Percentiles rank a stretch among this genome's conserved stretches.
phyloP scores from a whole-genome alignment of 2,113 vertebrate species.

The Tonatia bakeri region DNA sequence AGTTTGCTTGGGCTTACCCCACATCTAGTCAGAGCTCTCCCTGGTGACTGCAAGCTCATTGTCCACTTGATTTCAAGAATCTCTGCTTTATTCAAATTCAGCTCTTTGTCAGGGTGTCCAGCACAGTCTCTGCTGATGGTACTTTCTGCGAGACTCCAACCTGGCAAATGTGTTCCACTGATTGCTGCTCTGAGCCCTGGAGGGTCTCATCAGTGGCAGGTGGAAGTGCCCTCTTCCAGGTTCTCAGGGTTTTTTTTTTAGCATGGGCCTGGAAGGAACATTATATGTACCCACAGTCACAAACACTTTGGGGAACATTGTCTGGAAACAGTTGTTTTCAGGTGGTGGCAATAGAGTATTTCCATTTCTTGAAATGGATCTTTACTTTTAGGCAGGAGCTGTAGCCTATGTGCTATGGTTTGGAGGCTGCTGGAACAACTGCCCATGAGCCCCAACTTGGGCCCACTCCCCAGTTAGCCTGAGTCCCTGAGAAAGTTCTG shows the following conservation, averaged over 20 bases:
- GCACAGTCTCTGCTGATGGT: background rate
- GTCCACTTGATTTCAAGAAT: background rate
- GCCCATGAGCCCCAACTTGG: background rate
- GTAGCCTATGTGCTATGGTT: background rate
- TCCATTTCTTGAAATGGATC: background rate
- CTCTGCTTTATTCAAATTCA: background rate
- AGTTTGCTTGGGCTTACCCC: background rate
- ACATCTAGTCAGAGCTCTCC: background rate
- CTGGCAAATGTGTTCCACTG: background rate
- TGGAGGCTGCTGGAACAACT: background rate
- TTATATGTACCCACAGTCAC: background rate
- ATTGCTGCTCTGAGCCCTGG: background rate
- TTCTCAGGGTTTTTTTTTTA: background rate
- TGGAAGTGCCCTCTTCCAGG: background rate
- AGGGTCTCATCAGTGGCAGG: background rate
- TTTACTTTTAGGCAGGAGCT: background rate
- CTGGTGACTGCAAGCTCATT: background rate
- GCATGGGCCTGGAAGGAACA: background rate
- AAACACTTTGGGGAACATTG: background rate
- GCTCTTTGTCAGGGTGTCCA: background rate
- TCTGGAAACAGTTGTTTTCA: background rate
- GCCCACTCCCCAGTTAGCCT: background rate
- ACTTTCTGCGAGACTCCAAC: background rate
- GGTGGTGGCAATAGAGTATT: background rate
- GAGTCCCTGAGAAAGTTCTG: background rate